Evolutionary conservation across 2,797 vertebrate species (phyloP).

Genomic region (Xenopus petersii): DNA sequence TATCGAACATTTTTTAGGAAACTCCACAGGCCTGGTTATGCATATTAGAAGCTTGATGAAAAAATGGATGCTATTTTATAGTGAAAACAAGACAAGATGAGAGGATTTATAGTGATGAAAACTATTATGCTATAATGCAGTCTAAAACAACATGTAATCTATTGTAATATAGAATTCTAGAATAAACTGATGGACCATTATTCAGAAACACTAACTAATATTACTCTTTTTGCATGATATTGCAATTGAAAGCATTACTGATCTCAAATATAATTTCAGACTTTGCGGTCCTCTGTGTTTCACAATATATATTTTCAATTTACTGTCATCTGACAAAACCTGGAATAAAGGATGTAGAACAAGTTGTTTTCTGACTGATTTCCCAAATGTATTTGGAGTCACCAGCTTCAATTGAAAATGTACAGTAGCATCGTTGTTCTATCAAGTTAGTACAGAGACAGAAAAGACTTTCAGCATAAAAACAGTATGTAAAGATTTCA

Average conservation of each 20-base stretch:
- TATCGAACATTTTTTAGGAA: no score
- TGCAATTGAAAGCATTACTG: conserved; percentile 15
- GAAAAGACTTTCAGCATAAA: conserved; percentile 55
- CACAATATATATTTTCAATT: conserved; percentile 30
- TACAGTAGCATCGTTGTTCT: conserved; percentile 55
- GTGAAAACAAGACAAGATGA: no score
- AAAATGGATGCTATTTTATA: no score
- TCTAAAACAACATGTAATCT: no score
- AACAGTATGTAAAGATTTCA: conserved; percentile 55
- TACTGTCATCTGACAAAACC: conserved; percentile 36
- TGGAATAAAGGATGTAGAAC: conserved; percentile 16
- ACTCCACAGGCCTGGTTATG: no score
- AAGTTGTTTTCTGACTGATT: conserved; percentile 51
- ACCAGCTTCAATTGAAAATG: conserved; percentile 52
- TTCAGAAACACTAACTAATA: neutral
- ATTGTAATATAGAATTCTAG: no score
- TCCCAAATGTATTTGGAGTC: conserved; percentile 55
- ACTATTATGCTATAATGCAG: no score
- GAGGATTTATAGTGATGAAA: no score
- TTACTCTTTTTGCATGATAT: conserved; percentile 17
- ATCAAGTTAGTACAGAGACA: conserved; percentile 52
- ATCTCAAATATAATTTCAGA: conserved; percentile 21
- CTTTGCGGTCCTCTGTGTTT: conserved; percentile 23
- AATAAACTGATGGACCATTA: neutral
- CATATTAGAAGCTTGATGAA: no score